Evolutionary conservation across 2,797 vertebrate species (phyloP).

Genomic region (Ispidina picta): DNA sequence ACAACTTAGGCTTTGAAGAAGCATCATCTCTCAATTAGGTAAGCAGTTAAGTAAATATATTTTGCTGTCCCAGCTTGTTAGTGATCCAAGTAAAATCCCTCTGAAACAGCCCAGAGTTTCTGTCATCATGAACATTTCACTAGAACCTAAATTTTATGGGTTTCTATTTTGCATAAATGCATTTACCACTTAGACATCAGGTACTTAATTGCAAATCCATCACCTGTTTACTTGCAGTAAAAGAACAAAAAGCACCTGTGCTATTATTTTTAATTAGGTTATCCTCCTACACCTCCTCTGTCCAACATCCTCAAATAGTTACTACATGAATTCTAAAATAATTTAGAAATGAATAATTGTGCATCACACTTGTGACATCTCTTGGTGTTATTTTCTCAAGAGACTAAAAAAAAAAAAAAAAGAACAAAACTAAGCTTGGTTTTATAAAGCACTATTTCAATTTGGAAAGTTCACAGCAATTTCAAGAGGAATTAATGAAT

Average conservation of each 20-base stretch:
- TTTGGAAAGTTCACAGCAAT: slow-evolving; percentile 54
- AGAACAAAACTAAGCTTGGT: neutral
- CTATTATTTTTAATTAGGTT: slow-evolving; percentile 30
- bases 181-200: neutral
- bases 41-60: neutral
- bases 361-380: neutral
- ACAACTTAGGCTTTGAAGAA: neutral
- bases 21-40: neutral
- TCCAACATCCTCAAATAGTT: neutral
- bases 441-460: neutral
- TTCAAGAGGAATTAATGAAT: slow-evolving; percentile 64
- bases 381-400: neutral
- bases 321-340: neutral
- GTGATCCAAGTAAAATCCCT: neutral
- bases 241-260: slow-evolving; percentile 14
- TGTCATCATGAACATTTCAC: neutral
- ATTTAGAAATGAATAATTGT: neutral
- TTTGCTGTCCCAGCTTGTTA: neutral
- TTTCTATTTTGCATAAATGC: neutral
- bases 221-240: neutral
- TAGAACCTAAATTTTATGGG: neutral
- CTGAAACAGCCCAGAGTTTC: neutral
- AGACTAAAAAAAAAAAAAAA: neutral
- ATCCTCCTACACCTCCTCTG: slow-evolving; percentile 8
- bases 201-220: neutral